Conservation (phyloP, 2,113 vertebrate species). For the Corvus moneduloides region DNA sequence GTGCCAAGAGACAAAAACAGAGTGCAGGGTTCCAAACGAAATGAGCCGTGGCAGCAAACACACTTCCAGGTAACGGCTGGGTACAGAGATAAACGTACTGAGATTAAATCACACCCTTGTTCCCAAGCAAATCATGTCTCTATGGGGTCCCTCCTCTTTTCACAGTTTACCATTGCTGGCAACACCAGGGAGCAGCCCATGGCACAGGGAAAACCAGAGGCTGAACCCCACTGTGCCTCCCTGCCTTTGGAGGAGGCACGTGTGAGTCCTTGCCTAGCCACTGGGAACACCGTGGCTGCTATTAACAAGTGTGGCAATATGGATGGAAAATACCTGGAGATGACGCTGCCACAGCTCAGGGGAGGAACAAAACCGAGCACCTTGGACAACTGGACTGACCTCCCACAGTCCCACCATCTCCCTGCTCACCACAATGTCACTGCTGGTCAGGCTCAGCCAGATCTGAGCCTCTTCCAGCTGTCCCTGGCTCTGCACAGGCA, state of each 20-base stretch:
- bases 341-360: background rate
- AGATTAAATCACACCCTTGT: background rate
- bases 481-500: background rate
- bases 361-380: background rate
- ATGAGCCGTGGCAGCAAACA: background rate
- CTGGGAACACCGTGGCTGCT: background rate
- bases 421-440: background rate
- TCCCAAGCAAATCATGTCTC: background rate
- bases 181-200: background rate
- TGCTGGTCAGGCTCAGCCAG: background rate
- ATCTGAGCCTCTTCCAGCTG: background rate
- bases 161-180: background rate
- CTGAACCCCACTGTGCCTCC: background rate
- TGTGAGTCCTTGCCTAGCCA: too few relatives aligned
- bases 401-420: background rate
- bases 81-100: background rate
- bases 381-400: background rate
- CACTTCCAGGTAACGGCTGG: background rate
- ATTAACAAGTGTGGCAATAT: accelerated
- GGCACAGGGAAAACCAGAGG: background rate
- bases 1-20: background rate
- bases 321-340: background rate
- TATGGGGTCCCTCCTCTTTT: background rate
- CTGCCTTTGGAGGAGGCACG: background rate
- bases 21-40: background rate